Conservation (phyloP, 2,797 vertebrate genomes). For the Platyrinchus mystaceus region DNA sequence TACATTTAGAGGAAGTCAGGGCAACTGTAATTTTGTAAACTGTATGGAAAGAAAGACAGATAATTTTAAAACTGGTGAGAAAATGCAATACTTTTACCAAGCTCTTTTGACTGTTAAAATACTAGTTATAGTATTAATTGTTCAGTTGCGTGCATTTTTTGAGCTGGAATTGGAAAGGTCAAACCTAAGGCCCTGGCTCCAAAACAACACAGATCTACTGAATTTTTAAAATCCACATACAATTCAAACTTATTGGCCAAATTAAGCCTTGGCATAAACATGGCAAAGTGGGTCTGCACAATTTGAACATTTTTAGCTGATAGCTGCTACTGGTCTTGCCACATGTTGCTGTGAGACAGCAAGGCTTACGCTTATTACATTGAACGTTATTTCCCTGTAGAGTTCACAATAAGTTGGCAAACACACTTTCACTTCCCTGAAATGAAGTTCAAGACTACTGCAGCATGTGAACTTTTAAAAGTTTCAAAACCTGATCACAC, state of each 20-base stretch:
- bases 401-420: not conserved
- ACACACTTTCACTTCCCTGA: not conserved
- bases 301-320: not conserved
- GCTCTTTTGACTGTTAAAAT: not conserved
- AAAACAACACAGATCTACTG: not conserved
- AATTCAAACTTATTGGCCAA: not conserved
- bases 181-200: not conserved
- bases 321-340: not conserved
- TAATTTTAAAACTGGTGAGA: not conserved
- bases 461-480: not conserved
- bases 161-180: not conserved
- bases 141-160: not conserved
- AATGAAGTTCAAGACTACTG: not conserved
- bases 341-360: not conserved
- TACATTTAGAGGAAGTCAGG: not conserved
- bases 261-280: not conserved
- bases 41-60: not conserved
- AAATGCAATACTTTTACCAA: not conserved
- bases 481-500: not conserved
- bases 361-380: not conserved
- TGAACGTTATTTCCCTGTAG: not conserved
- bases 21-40: not conserved
- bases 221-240: not conserved
- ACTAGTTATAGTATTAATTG: not conserved
- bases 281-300: not conserved